Percentiles rank a stretch among this genome's conserved stretches.
phyloP scores from a whole-genome alignment of 2,888 invertebrate species.

The Protonemura montana region DNA sequence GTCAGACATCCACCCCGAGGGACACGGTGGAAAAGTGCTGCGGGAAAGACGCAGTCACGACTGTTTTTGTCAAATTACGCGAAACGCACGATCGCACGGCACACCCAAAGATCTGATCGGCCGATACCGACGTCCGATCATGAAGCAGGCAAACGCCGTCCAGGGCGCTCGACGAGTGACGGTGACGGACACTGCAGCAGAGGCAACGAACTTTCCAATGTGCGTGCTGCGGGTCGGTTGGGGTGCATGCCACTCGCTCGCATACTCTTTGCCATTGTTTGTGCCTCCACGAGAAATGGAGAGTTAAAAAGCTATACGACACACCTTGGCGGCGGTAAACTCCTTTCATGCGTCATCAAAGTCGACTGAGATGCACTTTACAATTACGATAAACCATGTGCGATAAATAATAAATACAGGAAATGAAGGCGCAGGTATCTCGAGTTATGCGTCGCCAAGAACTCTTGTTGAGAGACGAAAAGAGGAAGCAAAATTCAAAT shows the following conservation, averaged over 20 bases:
- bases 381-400: not conserved
- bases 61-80: constrained; percentile 12
- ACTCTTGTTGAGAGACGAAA: not conserved
- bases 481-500: not conserved
- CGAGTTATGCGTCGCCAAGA: not conserved
- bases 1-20: not conserved
- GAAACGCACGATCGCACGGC: not conserved
- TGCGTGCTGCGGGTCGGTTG: not conserved
- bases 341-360: not conserved
- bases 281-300: not conserved
- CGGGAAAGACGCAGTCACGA: not conserved
- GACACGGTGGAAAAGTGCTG: not conserved
- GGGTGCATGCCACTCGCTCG: not conserved
- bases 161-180: not conserved
- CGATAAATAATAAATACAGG: not conserved
- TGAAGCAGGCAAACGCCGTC: not conserved
- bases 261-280: not conserved
- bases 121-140: not conserved
- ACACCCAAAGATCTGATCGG: not conserved
- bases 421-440: not conserved
- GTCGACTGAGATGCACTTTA: not conserved
- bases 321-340: not conserved
- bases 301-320: not conserved
- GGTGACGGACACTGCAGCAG: not conserved
- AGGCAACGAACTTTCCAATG: not conserved